Base-by-base conservation (phyloP, 2,797 vertebrate species). In the Linurgus olivaceus region DNA sequence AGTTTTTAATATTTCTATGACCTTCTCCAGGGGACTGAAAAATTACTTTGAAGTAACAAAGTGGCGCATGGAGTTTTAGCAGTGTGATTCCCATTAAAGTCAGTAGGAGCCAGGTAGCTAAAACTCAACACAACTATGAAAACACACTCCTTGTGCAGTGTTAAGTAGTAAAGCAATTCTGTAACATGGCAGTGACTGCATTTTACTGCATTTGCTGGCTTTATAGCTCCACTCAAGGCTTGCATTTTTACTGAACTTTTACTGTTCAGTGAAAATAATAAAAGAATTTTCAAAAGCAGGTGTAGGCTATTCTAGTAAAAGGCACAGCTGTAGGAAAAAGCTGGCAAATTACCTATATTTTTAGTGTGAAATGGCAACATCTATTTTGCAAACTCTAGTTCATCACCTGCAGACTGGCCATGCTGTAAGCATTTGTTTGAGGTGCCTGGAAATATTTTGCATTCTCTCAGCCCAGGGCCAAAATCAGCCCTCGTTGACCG, bases 1-100 rank as follows among this genome's bases (percentile, higher is more conserved):
- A 90, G 96, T 97, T 98, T 97, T 98, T 97, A 98, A 97, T 98
- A 98, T 98, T 98, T 98, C 97, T 98, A 96, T 97, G 97, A 98
- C 96, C 97, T 97, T 98, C 97, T 97, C 96, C 97, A 95, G 96
- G 96, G 94, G 96, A 98, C 96, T 95, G 96, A 97, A 97, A 97
- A 98, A 98, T 98, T 97, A 97, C 97, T 98, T 97, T 98, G 97
- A 98, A 97, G 97, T 98, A 97, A 97, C 96, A 97, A 97, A 98
- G 97, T 97, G 92, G 96, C 96, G 61, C 97, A 92, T 97, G 97
- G 97, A 98, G 97, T 97, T 98, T 97, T 97, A 98, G 98, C 98
- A 95, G 98, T 97, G 94, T 97, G 98, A 98, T 96, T 97, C 96
- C 98, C 97, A 98, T 98, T 98, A 98, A 97, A 97, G 97, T 96